Percentiles rank a stretch among this genome's conserved stretches.
Evolutionary conservation across 2,797 vertebrate genomes (phyloP).

Genomic region (Mus minutoides): DNA sequence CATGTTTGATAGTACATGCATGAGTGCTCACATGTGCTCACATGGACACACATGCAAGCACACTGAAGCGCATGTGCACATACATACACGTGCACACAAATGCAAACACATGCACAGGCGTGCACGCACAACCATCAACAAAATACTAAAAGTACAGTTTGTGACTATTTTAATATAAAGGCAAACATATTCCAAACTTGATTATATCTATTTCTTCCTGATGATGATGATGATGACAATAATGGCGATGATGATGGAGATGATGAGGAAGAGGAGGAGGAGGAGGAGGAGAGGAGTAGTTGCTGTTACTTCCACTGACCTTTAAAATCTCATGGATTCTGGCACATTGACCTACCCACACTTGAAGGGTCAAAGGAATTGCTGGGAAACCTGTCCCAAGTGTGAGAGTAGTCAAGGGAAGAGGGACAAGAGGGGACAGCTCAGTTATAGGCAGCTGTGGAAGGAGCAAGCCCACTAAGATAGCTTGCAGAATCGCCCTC

Average conservation of each 20-base stretch:
- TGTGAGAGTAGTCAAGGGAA: neutral
- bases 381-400: neutral
- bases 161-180: neutral
- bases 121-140: neutral
- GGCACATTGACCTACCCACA: neutral
- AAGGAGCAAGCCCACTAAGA: neutral
- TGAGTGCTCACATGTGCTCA: neutral
- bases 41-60: neutral
- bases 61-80: neutral
- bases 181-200: neutral
- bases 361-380: neutral
- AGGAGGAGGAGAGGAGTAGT: no score
- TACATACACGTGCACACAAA: accelerated
- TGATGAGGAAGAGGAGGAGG: no score
- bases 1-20: neutral
- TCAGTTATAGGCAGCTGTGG: neutral
- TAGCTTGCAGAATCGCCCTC: neutral
- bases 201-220: neutral
- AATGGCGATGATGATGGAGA: no score
- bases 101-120: neutral
- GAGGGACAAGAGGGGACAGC: neutral
- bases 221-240: neutral
- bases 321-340: neutral
- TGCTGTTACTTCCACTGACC: neutral
- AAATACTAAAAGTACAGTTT: neutral